Conservation (phyloP, 2,797 vertebrate species). For the Clarias laeviceps region DNA sequence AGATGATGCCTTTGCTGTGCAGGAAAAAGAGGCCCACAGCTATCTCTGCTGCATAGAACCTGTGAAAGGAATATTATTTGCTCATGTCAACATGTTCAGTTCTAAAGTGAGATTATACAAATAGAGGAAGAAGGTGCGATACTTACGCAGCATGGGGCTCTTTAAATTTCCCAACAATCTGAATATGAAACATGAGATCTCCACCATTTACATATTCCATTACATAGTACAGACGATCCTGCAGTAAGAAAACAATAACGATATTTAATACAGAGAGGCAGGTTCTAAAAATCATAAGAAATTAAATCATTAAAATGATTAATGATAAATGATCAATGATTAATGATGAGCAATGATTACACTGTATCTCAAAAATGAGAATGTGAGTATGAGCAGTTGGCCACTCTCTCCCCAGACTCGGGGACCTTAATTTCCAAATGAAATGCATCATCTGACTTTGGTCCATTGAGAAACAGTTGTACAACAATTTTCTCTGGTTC, state of each 20-base stretch:
- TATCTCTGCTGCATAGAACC: conserved; percentile 92
- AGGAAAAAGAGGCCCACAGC: conserved; percentile 90
- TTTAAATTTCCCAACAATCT: conserved; percentile 92
- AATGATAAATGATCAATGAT: too few species aligned
- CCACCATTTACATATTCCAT: conserved; percentile 94
- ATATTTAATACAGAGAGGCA: neutral
- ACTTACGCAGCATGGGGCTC: conserved; percentile 91
- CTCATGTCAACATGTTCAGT: neutral
- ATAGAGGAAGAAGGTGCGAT: conserved; percentile 42
- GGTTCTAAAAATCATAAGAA: neutral
- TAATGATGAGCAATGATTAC: neutral
- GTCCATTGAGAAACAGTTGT: too few species aligned
- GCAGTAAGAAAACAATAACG: conserved; percentile 27
- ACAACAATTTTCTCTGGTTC: too few species aligned
- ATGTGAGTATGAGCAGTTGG: too few species aligned
- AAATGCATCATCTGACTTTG: too few species aligned
- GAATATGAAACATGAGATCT: conserved; percentile 95
- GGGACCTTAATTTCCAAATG: too few species aligned
- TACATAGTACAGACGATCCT: conserved; percentile 84
- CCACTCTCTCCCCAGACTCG: too few species aligned
- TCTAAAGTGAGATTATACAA: neutral
- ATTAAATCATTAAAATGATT: neutral
- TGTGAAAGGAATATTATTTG: conserved; percentile 69
- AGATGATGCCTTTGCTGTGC: conserved; percentile 89
- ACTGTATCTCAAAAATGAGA: too few species aligned